Evolutionary conservation across 2,797 vertebrate species (phyloP).

Genomic region (Nothura maculosa): DNA sequence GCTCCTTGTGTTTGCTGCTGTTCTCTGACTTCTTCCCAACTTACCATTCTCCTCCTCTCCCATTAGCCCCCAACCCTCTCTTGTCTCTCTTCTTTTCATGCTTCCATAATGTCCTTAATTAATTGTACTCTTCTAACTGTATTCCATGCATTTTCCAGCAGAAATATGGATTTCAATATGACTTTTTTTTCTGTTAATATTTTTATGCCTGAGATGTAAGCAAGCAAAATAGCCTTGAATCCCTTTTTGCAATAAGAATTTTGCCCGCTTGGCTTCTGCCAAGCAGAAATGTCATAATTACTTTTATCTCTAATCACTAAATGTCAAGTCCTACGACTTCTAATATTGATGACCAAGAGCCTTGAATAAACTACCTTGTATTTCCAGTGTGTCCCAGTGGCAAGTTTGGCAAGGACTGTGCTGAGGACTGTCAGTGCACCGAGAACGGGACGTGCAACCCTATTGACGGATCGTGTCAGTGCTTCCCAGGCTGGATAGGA

Average conservation of each 20-base stretch:
- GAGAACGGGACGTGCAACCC: slow-evolving; percentile 98
- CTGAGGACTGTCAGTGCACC: slow-evolving; percentile 91
- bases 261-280: neutral
- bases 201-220: neutral
- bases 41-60: neutral
- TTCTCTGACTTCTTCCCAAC: neutral
- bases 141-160: neutral
- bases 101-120: neutral
- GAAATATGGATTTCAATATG: neutral
- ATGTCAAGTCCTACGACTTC: neutral
- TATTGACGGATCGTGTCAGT: slow-evolving; percentile 96
- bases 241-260: neutral
- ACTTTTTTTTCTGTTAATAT: neutral
- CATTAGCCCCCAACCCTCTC: neutral
- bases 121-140: neutral
- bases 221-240: neutral
- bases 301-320: neutral
- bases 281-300: neutral
- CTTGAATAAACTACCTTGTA: slow-evolving; percentile 17
- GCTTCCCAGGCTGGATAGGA: slow-evolving; percentile 96
- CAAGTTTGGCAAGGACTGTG: slow-evolving; percentile 90
- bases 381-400: slow-evolving; percentile 91
- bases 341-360: neutral
- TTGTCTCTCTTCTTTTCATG: neutral
- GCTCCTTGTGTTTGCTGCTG: neutral